phyloP scores from a whole-genome alignment of 2,797 vertebrate species.

The Mus minutoides region DNA sequence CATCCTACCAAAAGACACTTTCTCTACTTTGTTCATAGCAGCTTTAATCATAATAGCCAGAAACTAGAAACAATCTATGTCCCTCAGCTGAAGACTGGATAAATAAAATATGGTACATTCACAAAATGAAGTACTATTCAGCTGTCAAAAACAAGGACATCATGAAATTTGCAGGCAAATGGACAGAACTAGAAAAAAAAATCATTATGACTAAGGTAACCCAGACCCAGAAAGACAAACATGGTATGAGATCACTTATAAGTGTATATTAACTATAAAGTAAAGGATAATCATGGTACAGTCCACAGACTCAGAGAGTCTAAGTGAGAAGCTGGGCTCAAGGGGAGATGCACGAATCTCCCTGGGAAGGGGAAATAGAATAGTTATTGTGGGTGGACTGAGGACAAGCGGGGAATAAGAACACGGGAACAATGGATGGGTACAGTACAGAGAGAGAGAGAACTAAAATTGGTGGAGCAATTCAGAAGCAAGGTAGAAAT shows the following conservation, averaged over 20 bases:
- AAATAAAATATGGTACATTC: background rate
- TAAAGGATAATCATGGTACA: background rate
- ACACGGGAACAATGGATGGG: background rate
- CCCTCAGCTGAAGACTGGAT: background rate
- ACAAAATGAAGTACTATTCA: background rate
- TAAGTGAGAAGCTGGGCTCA: background rate
- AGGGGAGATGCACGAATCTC: background rate
- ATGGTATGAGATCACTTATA: background rate
- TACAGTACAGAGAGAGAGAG: background rate
- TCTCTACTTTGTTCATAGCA: background rate
- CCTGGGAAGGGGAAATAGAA: background rate
- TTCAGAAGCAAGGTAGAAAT: background rate
- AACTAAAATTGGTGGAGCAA: background rate
- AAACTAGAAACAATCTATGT: background rate
- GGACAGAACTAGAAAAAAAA: background rate
- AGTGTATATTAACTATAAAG: background rate
- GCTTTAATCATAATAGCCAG: background rate
- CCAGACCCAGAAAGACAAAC: background rate
- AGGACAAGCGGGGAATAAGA: background rate
- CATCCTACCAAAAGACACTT: background rate
- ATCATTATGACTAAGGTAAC: background rate
- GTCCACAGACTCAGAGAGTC: background rate
- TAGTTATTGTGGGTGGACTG: background rate
- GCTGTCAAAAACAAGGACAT: background rate
- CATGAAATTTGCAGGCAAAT: background rate